A percentile compares a stretch with the other conserved stretches of the same genome.
Evolutionary conservation across 2,797 vertebrate species (phyloP).

Genomic region (Carcharodon carcharias): DNA sequence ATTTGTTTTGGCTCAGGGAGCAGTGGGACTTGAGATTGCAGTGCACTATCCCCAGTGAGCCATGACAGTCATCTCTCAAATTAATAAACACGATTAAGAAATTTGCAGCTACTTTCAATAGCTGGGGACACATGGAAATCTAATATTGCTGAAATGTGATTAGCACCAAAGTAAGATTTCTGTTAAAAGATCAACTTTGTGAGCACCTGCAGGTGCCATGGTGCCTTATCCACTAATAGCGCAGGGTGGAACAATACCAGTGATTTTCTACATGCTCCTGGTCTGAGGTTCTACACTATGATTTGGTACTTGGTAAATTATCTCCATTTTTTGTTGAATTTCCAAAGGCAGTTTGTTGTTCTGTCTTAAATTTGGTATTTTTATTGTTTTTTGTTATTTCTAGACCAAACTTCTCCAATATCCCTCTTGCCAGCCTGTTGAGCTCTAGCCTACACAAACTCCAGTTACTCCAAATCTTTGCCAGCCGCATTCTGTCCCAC

Average conservation of each 20-base stretch:
- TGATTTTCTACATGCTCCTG: neutral
- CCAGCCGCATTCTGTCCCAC: neutral
- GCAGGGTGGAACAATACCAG: neutral
- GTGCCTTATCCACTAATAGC: neutral
- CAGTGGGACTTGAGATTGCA: no score
- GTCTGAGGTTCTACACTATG: neutral
- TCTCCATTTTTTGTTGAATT: neutral
- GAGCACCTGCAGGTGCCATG: neutral
- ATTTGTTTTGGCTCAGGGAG: no score
- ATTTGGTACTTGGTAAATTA: neutral
- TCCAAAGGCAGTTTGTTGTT: neutral
- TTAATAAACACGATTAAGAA: neutral
- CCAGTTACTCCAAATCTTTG: neutral
- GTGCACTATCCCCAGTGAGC: no score
- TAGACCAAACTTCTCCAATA: neutral
- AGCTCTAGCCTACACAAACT: neutral
- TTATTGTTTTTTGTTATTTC: conserved; percentile 8
- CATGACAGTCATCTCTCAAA: neutral
- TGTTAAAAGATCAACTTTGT: neutral
- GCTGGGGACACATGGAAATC: neutral
- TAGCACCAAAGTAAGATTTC: neutral
- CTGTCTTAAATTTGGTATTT: neutral
- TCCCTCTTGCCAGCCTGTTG: neutral
- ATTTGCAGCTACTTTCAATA: neutral
- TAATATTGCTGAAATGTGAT: neutral